Conservation (phyloP, 1,140 invertebrate genomes). For the Rhagoletis zephyria region DNA sequence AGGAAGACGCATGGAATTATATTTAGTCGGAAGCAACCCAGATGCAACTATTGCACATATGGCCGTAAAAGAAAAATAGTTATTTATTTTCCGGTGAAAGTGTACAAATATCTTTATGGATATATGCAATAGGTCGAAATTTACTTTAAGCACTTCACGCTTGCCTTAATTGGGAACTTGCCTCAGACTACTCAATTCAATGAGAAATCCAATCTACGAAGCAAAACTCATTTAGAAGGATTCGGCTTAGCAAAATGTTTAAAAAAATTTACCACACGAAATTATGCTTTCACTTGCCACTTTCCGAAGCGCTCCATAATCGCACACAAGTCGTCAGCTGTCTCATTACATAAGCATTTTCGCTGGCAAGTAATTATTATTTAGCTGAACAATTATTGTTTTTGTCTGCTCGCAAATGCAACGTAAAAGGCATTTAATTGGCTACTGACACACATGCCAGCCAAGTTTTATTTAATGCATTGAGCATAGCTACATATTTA, state of each 20-base stretch:
- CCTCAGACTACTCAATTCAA: too few relatives aligned
- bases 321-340: neutral
- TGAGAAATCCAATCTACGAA: too few relatives aligned
- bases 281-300: too few relatives aligned
- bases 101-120: too few relatives aligned
- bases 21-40: neutral
- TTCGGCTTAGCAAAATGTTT: too few relatives aligned
- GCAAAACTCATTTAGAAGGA: too few relatives aligned
- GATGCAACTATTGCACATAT: too few relatives aligned
- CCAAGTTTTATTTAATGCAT: neutral
- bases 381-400: neutral
- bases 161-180: neutral
- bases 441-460: neutral
- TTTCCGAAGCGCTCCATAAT: too few relatives aligned
- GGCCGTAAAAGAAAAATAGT: too few relatives aligned
- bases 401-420: neutral
- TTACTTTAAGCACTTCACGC: neutral
- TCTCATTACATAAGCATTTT: neutral
- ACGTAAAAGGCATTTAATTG: neutral
- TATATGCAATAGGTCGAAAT: too few relatives aligned
- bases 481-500: neutral
- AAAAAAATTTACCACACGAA: too few relatives aligned
- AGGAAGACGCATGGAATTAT: neutral
- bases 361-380: neutral
- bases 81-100: too few relatives aligned